Evolutionary conservation across 2,888 invertebrate genomes (phyloP).

Genomic region (Phyto melanocephala): DNA sequence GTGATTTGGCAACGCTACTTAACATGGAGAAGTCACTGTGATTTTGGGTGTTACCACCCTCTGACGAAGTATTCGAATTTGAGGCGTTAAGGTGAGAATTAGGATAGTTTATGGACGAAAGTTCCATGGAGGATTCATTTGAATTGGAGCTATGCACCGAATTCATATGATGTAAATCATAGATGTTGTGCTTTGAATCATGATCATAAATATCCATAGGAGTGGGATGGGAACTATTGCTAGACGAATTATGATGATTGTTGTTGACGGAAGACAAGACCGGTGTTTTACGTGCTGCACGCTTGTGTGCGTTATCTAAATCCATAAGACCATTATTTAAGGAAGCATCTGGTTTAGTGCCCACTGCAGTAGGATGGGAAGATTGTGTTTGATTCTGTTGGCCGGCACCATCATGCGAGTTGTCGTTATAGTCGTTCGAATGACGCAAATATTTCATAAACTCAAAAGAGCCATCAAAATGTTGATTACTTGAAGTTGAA

Average conservation of each 20-base stretch:
- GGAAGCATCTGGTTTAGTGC: constrained; percentile 53
- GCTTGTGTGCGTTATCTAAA: constrained; percentile 76
- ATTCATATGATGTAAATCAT: constrained; percentile 76
- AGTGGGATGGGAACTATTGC: constrained; percentile 73
- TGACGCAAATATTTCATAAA: constrained; percentile 78
- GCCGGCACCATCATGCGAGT: constrained; percentile 56
- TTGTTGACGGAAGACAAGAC: constrained; percentile 72
- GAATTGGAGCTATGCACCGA: constrained; percentile 73
- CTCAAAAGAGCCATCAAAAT: constrained; percentile 78
- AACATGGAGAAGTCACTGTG: constrained; percentile 72
- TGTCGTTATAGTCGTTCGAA: constrained; percentile 74
- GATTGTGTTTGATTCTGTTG: constrained; percentile 51
- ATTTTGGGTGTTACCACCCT: constrained; percentile 72
- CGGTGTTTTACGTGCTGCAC: constrained; percentile 71
- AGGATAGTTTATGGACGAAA: constrained; percentile 74
- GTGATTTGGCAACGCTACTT: constrained; percentile 50
- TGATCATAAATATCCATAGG: constrained; percentile 76
- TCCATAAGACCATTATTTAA: constrained; percentile 72
- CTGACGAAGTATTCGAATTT: constrained; percentile 78
- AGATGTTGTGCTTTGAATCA: constrained; percentile 77
- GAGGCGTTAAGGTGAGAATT: constrained; percentile 77
- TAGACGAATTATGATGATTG: constrained; percentile 69
- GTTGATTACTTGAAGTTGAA: constrained; percentile 67
- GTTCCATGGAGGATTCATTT: constrained; percentile 75
- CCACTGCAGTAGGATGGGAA: constrained; percentile 54